These are phyloP conservation scores for Brachionus sp. DNA, from an alignment of 1,140 invertebrate species.

Conservation along the genomic window DNA sequence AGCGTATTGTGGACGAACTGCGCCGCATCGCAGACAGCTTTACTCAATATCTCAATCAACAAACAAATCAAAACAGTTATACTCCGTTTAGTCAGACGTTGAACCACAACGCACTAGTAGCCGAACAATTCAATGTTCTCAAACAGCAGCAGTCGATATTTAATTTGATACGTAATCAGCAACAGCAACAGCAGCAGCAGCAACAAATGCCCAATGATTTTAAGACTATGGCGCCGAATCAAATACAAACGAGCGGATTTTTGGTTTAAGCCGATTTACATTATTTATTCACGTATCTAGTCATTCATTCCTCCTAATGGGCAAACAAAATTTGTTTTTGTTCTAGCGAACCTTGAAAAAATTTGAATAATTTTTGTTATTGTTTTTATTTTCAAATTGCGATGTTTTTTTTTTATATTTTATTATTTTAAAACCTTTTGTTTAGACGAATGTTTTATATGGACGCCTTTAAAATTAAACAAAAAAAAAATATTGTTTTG, in stretches of 20 bases:
- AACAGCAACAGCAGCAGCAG: too few relatives aligned
- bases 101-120: background rate
- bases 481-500: background rate
- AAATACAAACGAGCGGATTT: constrained; percentile 20
- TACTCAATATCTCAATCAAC: background rate
- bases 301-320: background rate
- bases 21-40: background rate
- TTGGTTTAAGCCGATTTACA: background rate
- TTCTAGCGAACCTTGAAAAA: background rate
- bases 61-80: constrained; percentile 32
- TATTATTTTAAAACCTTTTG: constrained; percentile 3
- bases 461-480: constrained; percentile 5
- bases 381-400: constrained; percentile 4
- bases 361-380: background rate
- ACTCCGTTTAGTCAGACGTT: background rate
- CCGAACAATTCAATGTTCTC: constrained; percentile 1
- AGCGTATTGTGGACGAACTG: background rate
- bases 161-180: constrained; percentile 18
- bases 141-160: constrained; percentile 36
- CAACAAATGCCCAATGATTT: background rate
- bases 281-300: constrained; percentile 31
- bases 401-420: constrained; percentile 16
- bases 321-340: background rate
- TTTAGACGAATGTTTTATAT: constrained; percentile 6
- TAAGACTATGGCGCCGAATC: background rate